These are phyloP conservation scores for Oligia latruncula DNA, from an alignment of 2,888 invertebrate genomes.

Conservation along the genomic window DNA sequence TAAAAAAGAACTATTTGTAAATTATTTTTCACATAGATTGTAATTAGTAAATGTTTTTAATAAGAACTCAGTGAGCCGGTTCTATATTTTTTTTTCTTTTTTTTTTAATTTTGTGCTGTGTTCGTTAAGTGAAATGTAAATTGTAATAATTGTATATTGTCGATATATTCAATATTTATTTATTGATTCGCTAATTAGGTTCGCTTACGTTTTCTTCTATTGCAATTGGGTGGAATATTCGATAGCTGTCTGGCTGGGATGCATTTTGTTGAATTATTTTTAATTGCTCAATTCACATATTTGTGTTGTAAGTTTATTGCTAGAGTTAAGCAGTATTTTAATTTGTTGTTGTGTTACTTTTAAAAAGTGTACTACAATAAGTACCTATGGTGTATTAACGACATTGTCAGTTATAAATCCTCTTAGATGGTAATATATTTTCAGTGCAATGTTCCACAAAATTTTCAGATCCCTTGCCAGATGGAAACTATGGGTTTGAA, in stretches of 20 bases:
- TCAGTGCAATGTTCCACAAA: constrained; percentile 64
- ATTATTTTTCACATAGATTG: constrained; percentile 87
- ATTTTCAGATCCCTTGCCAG: constrained; percentile 83
- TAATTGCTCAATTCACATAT: constrained; percentile 86
- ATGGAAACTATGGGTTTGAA: constrained; percentile 80
- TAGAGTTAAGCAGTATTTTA: constrained; percentile 79
- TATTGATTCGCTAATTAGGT: constrained; percentile 88
- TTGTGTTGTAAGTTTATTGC: constrained; percentile 83
- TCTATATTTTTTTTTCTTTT: constrained; percentile 79
- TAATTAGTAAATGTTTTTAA: constrained; percentile 86
- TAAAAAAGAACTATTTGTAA: constrained; percentile 84
- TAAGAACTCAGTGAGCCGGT: constrained; percentile 85
- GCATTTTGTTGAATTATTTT: constrained; percentile 76
- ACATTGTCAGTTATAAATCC: constrained; percentile 43
- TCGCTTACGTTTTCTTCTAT: constrained; percentile 78
- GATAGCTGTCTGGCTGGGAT: constrained; percentile 86
- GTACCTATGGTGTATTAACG: constrained; percentile 42
- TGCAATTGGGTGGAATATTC: constrained; percentile 80
- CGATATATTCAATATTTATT: constrained; percentile 89
- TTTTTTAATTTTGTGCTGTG: constrained; percentile 87
- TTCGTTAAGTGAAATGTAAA: constrained; percentile 89
- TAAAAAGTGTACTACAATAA: constrained; percentile 59
- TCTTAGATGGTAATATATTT: constrained; percentile 59
- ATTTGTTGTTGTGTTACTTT: constrained; percentile 72
- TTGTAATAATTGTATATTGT: constrained; percentile 90